These are phyloP conservation scores for Drosophila triauraria DNA, from an alignment of 1,140 invertebrate genomes.

Conservation along the genomic window DNA sequence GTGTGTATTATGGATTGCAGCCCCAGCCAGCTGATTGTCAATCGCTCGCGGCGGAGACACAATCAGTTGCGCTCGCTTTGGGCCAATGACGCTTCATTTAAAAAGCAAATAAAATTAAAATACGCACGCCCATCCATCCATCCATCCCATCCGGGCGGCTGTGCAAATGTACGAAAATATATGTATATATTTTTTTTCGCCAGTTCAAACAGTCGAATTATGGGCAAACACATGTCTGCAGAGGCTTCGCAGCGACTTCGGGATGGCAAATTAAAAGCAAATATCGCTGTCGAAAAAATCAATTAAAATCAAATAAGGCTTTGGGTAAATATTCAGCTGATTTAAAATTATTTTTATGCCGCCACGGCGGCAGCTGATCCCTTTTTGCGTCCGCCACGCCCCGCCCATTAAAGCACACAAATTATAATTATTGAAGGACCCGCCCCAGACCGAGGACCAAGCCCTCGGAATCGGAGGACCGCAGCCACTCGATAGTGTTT, in stretches of 20 bases:
- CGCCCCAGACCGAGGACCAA: slow-evolving; percentile 3
- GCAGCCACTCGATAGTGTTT: slow-evolving; percentile 60
- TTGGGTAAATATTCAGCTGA: slow-evolving; percentile 79
- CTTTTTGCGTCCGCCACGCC: slow-evolving; percentile 1
- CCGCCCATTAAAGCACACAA: slow-evolving; percentile 69
- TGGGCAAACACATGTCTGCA: slow-evolving; percentile 56
- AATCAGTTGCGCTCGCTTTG: slow-evolving; percentile 68
- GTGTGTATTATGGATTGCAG: slow-evolving; percentile 47
- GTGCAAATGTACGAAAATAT: slow-evolving; percentile 14
- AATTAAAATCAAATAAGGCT: slow-evolving; percentile 83
- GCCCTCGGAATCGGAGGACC: slow-evolving; percentile 22
- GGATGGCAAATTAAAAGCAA: slow-evolving; percentile 75
- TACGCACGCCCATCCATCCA: slow-evolving; percentile 49
- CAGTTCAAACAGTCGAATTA: slow-evolving; percentile 73
- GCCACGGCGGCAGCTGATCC: slow-evolving; percentile 29
- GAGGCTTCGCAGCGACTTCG: slow-evolving; percentile 50
- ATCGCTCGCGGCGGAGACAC: slow-evolving; percentile 63
- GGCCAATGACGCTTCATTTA: slow-evolving; percentile 76
- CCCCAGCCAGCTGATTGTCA: slow-evolving; percentile 68
- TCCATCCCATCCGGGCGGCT: slow-evolving; percentile 1
- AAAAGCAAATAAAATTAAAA: slow-evolving; percentile 83
- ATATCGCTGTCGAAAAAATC: slow-evolving; percentile 71
- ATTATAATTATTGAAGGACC: slow-evolving; percentile 71
- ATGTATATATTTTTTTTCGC: slow-evolving; percentile 49
- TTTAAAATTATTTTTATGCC: slow-evolving; percentile 74